Percentiles rank a stretch among this genome's conserved stretches.
Conservation (phyloP, 2,888 invertebrate genomes). For the Nesidiocoris tenuis region DNA sequence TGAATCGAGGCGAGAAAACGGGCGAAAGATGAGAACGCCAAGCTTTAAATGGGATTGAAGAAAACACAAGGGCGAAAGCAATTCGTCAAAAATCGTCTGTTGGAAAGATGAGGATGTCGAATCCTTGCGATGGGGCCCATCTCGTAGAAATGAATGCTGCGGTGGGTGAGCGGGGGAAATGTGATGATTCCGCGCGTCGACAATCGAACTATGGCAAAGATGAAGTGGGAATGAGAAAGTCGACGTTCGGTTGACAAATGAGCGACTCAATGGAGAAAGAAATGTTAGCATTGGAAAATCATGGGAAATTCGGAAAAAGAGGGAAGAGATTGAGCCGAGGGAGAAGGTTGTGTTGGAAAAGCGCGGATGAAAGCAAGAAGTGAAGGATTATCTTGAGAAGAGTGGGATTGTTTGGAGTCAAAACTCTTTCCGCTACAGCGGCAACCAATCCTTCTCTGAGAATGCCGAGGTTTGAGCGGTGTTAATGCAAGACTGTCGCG, state of each 20-base stretch:
- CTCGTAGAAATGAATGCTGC: neutral
- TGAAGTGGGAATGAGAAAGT: neutral
- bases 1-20: neutral
- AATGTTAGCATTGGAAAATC: conserved; percentile 30
- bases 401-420: neutral
- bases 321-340: neutral
- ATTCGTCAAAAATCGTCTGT: conserved; percentile 28
- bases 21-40: neutral
- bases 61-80: conserved; percentile 23
- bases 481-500: neutral
- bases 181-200: conserved; percentile 31
- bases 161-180: conserved; percentile 8
- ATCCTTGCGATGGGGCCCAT: neutral
- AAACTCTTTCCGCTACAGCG: neutral
- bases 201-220: neutral
- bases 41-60: conserved; percentile 36
- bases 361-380: neutral
- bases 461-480: neutral
- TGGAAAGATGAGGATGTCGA: conserved; percentile 14
- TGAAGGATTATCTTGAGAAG: neutral
- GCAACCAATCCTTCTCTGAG: neutral
- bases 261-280: conserved; percentile 31
- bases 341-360: too few species aligned
- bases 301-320: conserved; percentile 20
- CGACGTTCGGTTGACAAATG: conserved; percentile 24